Percentiles rank a stretch among this genome's conserved stretches.
These are phyloP conservation scores for Tiliqua scincoides DNA, from an alignment of 2,113 vertebrate genomes.

Conservation along the genomic window DNA sequence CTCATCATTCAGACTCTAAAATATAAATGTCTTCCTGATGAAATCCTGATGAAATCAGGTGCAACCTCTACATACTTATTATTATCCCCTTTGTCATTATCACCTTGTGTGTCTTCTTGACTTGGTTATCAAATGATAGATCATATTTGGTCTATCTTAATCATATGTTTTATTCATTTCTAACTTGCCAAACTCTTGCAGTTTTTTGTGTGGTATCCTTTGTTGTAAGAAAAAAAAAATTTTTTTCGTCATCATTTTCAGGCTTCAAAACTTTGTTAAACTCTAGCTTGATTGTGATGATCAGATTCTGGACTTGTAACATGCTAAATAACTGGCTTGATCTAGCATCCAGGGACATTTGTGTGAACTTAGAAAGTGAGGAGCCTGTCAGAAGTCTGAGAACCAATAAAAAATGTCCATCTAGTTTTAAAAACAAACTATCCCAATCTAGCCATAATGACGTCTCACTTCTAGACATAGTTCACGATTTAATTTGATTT, in stretches of 20 bases:
- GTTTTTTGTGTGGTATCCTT: not conserved
- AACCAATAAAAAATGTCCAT: too few species aligned
- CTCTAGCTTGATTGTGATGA: not conserved
- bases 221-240: not conserved
- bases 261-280: not conserved
- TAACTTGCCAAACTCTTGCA: not conserved
- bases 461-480: not conserved
- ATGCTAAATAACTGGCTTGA: not conserved
- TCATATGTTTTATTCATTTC: not conserved
- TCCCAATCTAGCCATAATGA: not conserved
- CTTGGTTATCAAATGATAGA: not conserved
- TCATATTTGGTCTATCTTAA: not conserved
- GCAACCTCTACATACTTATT: not conserved
- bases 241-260: not conserved
- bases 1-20: not conserved
- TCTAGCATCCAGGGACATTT: not conserved
- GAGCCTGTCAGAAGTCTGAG: not conserved
- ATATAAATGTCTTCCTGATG: not conserved
- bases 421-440: too few species aligned
- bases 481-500: too few species aligned
- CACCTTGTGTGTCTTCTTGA: not conserved
- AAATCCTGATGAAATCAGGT: too few species aligned
- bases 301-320: not conserved
- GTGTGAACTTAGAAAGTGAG: not conserved
- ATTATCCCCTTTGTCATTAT: not conserved